These are phyloP conservation scores for Haliclystus octoradiatus DNA, from an alignment of 30 jellyfish, hydroid and myxozoan genomes.

Conservation along the genomic window DNA sequence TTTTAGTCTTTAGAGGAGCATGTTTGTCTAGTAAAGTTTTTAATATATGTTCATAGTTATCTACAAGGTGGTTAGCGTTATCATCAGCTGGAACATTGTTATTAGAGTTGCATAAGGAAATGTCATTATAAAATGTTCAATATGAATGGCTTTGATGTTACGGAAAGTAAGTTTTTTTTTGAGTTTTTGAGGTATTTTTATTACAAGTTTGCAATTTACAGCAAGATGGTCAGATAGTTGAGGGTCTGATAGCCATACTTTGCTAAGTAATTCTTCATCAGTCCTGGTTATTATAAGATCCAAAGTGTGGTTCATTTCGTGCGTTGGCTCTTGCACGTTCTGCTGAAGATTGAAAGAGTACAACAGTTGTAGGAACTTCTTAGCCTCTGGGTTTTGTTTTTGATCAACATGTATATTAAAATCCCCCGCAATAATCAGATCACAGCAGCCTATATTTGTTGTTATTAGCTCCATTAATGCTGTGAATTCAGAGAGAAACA, in stretches of 20 bases:
- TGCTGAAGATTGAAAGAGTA: constrained; percentile 21
- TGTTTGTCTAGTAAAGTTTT: constrained; percentile 15
- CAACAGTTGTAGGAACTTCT: constrained; percentile 4
- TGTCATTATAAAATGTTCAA: constrained; percentile 16
- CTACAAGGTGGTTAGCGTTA: no score
- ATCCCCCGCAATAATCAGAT: constrained; percentile 26
- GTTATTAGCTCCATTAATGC: no score
- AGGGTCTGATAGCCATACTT: neutral
- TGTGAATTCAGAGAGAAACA: no score
- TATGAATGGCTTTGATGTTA: constrained; percentile 8
- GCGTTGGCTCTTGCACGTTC: constrained; percentile 14
- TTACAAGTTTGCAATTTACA: constrained; percentile 15
- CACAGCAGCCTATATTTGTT: no score
- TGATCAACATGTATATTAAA: constrained; percentile 16
- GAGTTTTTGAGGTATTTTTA: constrained; percentile 8
- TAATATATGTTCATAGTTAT: no score
- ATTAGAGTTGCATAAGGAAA: no score
- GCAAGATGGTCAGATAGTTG: constrained; percentile 7
- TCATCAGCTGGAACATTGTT: no score
- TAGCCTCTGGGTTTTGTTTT: constrained; percentile 14
- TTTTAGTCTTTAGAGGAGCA: constrained; percentile 21
- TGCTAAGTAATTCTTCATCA: constrained; percentile 1
- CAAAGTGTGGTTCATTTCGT: no score
- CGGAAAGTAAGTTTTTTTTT: no score
- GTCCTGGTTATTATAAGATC: constrained; percentile 11